Evolutionary conservation across 2,888 invertebrate genomes (phyloP).

Genomic region (Drosophila setosimentum): DNA sequence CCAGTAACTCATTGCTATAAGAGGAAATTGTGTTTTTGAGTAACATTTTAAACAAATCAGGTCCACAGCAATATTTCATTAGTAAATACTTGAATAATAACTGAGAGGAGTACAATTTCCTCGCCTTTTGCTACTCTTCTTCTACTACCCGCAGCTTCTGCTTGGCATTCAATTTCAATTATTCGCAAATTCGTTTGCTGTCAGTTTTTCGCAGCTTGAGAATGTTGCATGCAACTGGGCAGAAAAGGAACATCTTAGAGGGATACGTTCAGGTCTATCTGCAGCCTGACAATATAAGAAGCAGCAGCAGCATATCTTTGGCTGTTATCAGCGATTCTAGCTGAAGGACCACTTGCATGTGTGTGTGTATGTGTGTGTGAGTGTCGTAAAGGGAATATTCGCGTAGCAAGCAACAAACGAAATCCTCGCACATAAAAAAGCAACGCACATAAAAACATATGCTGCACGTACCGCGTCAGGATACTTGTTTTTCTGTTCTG

Average conservation of each 20-base stretch:
- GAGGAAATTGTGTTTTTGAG: background rate
- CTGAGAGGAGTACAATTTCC: background rate
- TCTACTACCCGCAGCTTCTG: background rate
- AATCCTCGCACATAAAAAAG: conserved; percentile 68
- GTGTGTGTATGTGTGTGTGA: conserved; percentile 11
- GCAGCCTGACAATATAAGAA: conserved; percentile 26
- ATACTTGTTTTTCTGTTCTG: conserved; percentile 43
- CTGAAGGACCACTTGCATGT: conserved; percentile 19
- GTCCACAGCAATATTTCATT: background rate
- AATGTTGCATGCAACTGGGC: background rate
- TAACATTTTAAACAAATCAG: background rate
- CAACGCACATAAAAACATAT: conserved; percentile 70
- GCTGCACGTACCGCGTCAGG: conserved; percentile 50
- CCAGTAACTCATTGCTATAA: too few relatives aligned
- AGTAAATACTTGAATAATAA: background rate
- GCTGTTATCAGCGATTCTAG: conserved; percentile 52
- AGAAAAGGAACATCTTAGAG: conserved; percentile 22
- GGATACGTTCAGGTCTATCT: conserved; percentile 32
- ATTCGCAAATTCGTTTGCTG: conserved; percentile 8
- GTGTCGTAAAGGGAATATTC: conserved; percentile 32
- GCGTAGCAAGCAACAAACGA: conserved; percentile 32
- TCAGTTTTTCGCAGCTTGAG: conserved; percentile 12
- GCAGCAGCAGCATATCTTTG: conserved; percentile 39
- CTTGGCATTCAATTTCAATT: conserved; percentile 50
- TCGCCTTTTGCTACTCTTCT: background rate